Evolutionary conservation across 2,113 vertebrate genomes (phyloP), one percentile per base, ranked within the genome.

Genomic region (Corapipo altera): DNA sequence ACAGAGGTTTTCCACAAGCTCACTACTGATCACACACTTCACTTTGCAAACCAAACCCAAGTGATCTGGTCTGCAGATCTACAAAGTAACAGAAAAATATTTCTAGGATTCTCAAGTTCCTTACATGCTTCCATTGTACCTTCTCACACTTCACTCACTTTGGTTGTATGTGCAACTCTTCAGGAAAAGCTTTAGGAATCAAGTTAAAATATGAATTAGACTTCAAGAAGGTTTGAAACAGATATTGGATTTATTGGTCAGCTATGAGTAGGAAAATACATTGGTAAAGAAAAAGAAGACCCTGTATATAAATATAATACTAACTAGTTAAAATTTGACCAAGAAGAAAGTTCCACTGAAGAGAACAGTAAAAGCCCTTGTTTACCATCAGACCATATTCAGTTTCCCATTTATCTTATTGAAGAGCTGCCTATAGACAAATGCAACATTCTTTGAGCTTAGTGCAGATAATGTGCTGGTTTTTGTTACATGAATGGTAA

Each of bases 211-310:
- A 96, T 83, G 98, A 99, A 98, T 96, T 98, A 98, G 97, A 98
- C 98, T 97, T 98, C 98, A 98, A 98, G 97, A 97, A 98, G 96
- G 95, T 98, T 98, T 98, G 97, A 98, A 99, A 99, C 98, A 99
- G 98, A 99, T 99, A 99, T 98, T 99, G 98, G 99, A 99, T 99
- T 99, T 99, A 99, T 99, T 99, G 98, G 98, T 99, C 98, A 99
- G 99, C 99, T 99, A 99, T 99, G 98, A 99, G 99, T 99, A 99
- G 99, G 99, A 99, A 99, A 99, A 99, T 99, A 99, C 99, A 99
- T 98, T 98, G 97, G 99, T 99, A 99, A 99, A 99, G 98, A 98
- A 99, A 98, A 98, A 99, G 98, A 98, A 98, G 98, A 99, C 99
- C 98, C 98, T 99, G 98, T 98, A 98, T 99, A 99, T 99, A 98